phyloP scores from a whole-genome alignment of 2,888 invertebrate species.

The Scaptodrosophila latifasciaeformis region DNA sequence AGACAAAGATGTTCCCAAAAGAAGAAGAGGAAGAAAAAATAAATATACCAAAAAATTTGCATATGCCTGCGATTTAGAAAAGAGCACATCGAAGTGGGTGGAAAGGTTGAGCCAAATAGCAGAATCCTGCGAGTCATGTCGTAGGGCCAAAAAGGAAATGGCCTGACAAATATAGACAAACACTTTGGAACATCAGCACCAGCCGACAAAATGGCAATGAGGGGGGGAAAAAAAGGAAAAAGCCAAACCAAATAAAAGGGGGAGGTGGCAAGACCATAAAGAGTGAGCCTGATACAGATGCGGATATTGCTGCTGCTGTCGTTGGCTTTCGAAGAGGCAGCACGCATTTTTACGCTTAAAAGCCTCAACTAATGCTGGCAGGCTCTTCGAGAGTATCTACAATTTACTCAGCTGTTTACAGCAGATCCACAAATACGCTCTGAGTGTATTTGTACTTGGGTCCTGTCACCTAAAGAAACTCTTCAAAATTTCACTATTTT shows the following conservation, averaged over 20 bases:
- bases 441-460: neutral
- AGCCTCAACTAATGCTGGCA: conserved; percentile 63
- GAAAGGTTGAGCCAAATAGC: conserved; percentile 21
- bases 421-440: too few species aligned
- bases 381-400: neutral
- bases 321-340: conserved; percentile 46
- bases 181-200: neutral
- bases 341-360: conserved; percentile 69
- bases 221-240: neutral
- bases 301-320: neutral
- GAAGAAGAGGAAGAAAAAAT: too few species aligned
- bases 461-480: too few species aligned
- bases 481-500: too few species aligned
- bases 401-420: too few species aligned
- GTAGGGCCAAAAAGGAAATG: conserved; percentile 29
- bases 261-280: too few species aligned
- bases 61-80: conserved; percentile 36
- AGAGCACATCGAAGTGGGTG: conserved; percentile 20
- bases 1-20: conserved; percentile 43
- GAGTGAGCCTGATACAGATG: conserved; percentile 32
- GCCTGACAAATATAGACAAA: conserved; percentile 52
- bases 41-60: too few species aligned
- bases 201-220: neutral
- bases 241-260: too few species aligned
- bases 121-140: conserved; percentile 7